Conservation (phyloP, 2,113 vertebrate species). For the Chaetodon trifascialis region DNA sequence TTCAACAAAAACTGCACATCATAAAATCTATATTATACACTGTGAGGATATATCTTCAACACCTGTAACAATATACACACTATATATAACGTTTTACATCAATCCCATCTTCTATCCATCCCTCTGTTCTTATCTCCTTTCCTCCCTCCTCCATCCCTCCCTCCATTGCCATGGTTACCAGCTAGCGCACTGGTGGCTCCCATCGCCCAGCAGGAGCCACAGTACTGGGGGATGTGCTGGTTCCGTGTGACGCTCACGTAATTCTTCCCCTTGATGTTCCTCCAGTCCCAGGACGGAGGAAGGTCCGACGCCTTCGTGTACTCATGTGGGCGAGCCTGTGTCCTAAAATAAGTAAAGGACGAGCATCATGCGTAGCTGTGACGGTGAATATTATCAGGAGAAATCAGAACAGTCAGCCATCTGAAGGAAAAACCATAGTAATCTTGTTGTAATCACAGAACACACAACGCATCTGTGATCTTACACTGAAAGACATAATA, state of each 20-base stretch:
- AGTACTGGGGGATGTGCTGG: constrained; percentile 98
- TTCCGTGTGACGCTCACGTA: constrained; percentile 93
- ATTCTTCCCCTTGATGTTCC: constrained; percentile 89
- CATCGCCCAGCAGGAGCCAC: constrained; percentile 98
- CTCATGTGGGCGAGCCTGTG: constrained; percentile 85
- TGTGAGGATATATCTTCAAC: background rate
- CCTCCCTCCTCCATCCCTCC: background rate
- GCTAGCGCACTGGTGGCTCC: constrained; percentile 94
- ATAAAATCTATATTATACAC: background rate
- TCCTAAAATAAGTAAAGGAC: constrained; percentile 33
- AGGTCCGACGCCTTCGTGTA: constrained; percentile 79
- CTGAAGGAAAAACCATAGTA: background rate
- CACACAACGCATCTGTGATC: no score
- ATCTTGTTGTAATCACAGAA: background rate
- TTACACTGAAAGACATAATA: background rate
- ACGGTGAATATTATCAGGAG: background rate
- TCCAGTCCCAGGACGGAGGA: constrained; percentile 93
- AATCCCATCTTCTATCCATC: background rate
- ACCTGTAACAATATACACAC: background rate
- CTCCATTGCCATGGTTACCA: constrained; percentile 80
- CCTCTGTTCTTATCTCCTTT: background rate
- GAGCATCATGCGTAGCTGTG: background rate
- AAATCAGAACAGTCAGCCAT: background rate
- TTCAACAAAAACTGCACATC: background rate
- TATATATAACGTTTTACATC: background rate